Evolutionary conservation across 2,888 invertebrate genomes (phyloP).

Genomic region (Melanostoma scalare): DNA sequence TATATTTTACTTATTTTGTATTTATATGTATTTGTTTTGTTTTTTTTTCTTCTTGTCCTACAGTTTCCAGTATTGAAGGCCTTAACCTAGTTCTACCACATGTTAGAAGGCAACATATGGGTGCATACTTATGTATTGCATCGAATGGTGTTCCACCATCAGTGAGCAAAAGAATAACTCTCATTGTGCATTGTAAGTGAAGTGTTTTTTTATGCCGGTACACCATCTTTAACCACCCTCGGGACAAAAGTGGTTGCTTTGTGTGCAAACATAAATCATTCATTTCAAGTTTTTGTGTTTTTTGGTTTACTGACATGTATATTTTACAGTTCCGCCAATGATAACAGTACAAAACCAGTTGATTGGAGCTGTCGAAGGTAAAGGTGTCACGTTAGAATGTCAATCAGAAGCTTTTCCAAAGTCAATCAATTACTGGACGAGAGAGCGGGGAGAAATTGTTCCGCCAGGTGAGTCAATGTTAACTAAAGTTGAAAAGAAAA

Average conservation of each 20-base stretch:
- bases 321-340: conserved; percentile 89
- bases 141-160: conserved; percentile 93
- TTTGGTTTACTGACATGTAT: conserved; percentile 9
- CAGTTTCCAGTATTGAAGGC: conserved; percentile 87
- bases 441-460: conserved; percentile 89
- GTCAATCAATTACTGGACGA: conserved; percentile 92
- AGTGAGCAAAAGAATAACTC: conserved; percentile 93
- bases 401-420: conserved; percentile 93
- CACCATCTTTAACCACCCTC: background rate
- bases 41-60: conserved; percentile 42
- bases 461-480: conserved; percentile 86
- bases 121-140: conserved; percentile 91
- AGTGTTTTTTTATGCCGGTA: conserved; percentile 9
- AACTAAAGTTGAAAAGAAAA: too few species aligned
- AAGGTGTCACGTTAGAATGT: conserved; percentile 90
- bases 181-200: conserved; percentile 90
- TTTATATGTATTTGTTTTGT: conserved; percentile 17
- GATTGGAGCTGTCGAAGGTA: conserved; percentile 90
- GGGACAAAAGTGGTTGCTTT: background rate
- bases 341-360: conserved; percentile 92
- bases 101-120: conserved; percentile 90
- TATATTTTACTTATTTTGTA: conserved; percentile 1
- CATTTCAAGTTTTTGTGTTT: background rate
- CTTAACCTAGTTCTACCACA: conserved; percentile 87
- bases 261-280: background rate